Base-by-base conservation (phyloP, 2,113 vertebrate species). In the Poicephalus meyeri region DNA sequence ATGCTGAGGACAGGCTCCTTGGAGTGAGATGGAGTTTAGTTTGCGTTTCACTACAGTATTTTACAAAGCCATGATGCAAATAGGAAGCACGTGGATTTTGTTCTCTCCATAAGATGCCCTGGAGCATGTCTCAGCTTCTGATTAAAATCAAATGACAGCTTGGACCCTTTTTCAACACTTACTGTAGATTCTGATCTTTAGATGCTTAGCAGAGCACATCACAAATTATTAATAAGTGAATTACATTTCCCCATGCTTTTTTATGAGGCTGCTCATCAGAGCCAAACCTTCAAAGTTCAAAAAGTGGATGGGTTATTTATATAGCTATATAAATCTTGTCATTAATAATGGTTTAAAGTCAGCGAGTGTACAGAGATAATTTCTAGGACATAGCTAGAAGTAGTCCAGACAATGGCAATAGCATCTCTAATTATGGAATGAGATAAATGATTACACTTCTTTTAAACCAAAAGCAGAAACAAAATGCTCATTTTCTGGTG, bases 11-110 rank as follows among this genome's bases (percentile, higher is more conserved):
- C 18, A 5, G 55, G 69, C 18, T 46, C n/a, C 39, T 53, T 1
- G 0, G 9, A 7, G 9, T 1, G 11, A 58, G 35, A 9, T 3
- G 0, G 33, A 7, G 16, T 10, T 65, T 13, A 8, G 33, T 6
- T 6, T 14, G 58, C 16, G 4, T 53, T 33, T 44, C 42, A 2
- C 29, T 4, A 15, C 0, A 18, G 44, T 3, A 0, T 14, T 65
- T 50, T 3, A 58, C 53, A n/a, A 16, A 37, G 47, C 37, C 9
- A 6, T 3, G 9, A 52, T 3, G 17, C 68, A 15, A 53, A 8
- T 9, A 20, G 41, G 76, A 13, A 63, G 28, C 14, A 1, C 1
- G 2, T 7, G 84, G 60, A 11, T 0, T 24, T 56, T 47, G 14
- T 5, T 47, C 84, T 55, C 41, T 31, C 23, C 44, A 8, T 5